Evolutionary conservation across 2,797 vertebrate species (phyloP), one percentile per base, ranked within the genome.

Genomic region (Lacerta agilis): DNA sequence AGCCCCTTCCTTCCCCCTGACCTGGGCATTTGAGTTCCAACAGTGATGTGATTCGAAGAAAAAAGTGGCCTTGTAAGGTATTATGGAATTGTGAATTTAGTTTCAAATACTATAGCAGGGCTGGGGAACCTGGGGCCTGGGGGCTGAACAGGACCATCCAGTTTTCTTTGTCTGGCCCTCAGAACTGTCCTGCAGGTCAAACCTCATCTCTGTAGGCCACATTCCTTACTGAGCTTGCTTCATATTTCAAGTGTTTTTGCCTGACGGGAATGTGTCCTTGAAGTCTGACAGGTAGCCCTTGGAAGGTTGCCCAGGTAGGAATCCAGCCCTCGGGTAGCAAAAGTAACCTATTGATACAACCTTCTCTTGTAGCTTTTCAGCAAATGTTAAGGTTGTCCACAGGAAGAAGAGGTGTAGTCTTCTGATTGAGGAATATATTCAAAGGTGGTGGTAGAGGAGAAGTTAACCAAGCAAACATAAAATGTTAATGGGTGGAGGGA

Each of bases 71-170:
- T 73, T 33, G n/a, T 49, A 86, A 36, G 49, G 43, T 64, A 73
- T 81, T 79, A 25, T 61, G 27, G 67, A 80, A 49, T 61, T 80
- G 25, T 61, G 78, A 69, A 80, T 87, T 86, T 72, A 23, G 43
- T 80, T 80, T 78, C 86, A 81, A 77, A 72, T 87, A 67, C 86
- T 87, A 81, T 81, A 79, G 49, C 78, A 87, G 72, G 61, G 20
- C 17, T 64, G 61, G 20, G 61, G 20, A 64, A 64, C 61, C 18
- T 64, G 17, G 20, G 61, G 18, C 61, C 20, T 23, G 58, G 58
- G 18, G 58, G 58, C 20, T 18, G 20, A 64, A 64, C 20, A 0
- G 23, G 61, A 23, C 20, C 18, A 18, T 7, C 61, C 61, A 64
- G 17, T 8, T 64, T 64, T 64, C 58, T 61, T 17, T 61, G 11